Evolutionary conservation across 2,797 vertebrate genomes (phyloP).

Genomic region (Melanotaenia parkinsoni): DNA sequence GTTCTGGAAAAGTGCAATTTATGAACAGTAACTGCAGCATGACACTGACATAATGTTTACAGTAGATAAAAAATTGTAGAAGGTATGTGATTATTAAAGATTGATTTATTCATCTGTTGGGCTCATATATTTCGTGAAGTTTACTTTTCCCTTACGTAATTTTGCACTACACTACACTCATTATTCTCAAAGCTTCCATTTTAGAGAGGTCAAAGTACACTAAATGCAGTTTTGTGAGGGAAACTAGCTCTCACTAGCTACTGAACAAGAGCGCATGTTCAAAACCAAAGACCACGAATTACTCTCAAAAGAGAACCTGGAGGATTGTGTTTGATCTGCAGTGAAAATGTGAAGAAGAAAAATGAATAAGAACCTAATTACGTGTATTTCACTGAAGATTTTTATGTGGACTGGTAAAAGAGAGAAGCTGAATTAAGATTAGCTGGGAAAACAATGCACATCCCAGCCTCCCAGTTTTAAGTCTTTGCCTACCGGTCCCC

Average conservation of each 20-base stretch:
- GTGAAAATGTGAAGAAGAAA: slow-evolving; percentile 5
- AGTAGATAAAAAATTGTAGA: too few relatives aligned
- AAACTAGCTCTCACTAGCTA: background rate
- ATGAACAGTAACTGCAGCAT: too few relatives aligned
- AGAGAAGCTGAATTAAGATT: background rate
- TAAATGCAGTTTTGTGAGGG: background rate
- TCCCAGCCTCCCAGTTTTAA: slow-evolving; percentile 7
- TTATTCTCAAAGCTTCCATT: background rate
- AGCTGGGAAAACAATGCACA: background rate
- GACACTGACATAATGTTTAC: too few relatives aligned
- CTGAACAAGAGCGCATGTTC: background rate
- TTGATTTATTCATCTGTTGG: too few relatives aligned
- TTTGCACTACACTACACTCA: too few relatives aligned
- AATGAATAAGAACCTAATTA: background rate
- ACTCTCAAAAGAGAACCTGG: background rate
- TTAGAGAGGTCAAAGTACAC: background rate
- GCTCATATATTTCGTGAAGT: too few relatives aligned
- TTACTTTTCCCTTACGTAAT: too few relatives aligned
- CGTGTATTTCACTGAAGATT: background rate
- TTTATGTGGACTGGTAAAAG: background rate
- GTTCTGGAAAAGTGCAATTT: too few relatives aligned
- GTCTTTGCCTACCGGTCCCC: background rate
- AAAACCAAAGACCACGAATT: background rate
- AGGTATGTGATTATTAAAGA: too few relatives aligned
- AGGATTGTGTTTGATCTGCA: slow-evolving; percentile 6